phyloP scores from a whole-genome alignment of 2,888 invertebrate genomes.

The Thumatha senex region DNA sequence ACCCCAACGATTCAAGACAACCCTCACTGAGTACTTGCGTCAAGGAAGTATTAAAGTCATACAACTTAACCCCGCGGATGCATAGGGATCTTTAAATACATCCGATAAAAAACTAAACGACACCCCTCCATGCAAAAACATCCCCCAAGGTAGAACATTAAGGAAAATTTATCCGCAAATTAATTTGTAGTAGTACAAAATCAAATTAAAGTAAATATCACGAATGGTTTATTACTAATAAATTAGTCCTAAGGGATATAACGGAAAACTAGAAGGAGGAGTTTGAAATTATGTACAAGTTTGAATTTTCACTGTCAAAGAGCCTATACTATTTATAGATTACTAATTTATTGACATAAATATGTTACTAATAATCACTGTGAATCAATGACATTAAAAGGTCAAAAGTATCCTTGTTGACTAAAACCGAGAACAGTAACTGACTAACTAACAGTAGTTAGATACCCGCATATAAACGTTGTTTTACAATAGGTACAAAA shows the following conservation, averaged over 20 bases:
- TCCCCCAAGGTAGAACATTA: conserved; percentile 68
- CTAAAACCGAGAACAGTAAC: background rate
- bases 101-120: conserved; percentile 80
- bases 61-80: conserved; percentile 71
- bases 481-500: too few species aligned
- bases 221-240: conserved; percentile 15
- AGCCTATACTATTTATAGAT: too few species aligned
- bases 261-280: background rate
- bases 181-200: conserved; percentile 72
- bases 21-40: conserved; percentile 54
- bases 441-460: background rate
- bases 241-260: conserved; percentile 5
- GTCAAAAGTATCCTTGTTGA: too few species aligned
- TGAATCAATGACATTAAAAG: too few species aligned
- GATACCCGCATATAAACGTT: background rate
- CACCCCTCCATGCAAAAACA: conserved; percentile 65
- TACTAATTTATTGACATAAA: too few species aligned
- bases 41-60: conserved; percentile 78
- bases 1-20: conserved; percentile 29
- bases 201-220: conserved; percentile 56
- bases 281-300: background rate
- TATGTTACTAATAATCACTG: too few species aligned
- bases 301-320: background rate
- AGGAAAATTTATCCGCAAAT: conserved; percentile 82
- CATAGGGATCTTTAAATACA: conserved; percentile 72